Conservation (phyloP, 2,888 invertebrate genomes). For the Lomographa bimaculata region DNA sequence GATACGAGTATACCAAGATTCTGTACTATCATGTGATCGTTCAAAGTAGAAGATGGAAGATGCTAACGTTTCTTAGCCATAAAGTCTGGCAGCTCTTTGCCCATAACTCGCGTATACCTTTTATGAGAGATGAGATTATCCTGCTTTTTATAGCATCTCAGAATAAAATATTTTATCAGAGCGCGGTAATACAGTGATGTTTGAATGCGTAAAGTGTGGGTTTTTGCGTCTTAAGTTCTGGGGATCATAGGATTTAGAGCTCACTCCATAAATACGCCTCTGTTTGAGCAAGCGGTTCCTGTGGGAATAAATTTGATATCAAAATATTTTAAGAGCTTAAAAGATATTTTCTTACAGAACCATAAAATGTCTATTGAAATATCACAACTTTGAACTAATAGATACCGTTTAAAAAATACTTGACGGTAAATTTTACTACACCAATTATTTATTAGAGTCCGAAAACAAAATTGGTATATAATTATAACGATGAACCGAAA, state of each 20-base stretch:
- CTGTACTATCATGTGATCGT: too few species aligned
- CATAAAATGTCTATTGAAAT: too few species aligned
- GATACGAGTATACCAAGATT: too few species aligned
- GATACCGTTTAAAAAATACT: background rate
- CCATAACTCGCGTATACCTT: constrained; percentile 28
- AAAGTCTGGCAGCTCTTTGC: constrained; percentile 1
- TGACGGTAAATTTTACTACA: constrained; percentile 4
- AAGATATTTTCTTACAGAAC: too few species aligned
- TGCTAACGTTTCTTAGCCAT: too few species aligned
- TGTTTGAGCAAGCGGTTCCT: constrained; percentile 21
- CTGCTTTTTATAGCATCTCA: constrained; percentile 37
- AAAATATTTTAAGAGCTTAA: background rate
- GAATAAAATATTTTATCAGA: constrained; percentile 31
- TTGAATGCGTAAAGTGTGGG: constrained; percentile 32
- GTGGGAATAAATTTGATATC: constrained; percentile 11
- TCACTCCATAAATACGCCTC: constrained; percentile 19
- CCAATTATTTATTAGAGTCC: constrained; percentile 18
- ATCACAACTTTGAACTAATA: background rate
- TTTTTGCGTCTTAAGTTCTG: constrained; percentile 31
- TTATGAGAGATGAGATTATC: constrained; percentile 46
- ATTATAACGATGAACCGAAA: constrained; percentile 35
- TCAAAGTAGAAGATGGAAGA: too few species aligned
- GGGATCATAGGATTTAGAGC: constrained; percentile 30
- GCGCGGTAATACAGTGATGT: constrained; percentile 26
- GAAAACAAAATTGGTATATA: constrained; percentile 28